Evolutionary conservation across 2,888 invertebrate genomes (phyloP).

Genomic region (Ligdia adustata): DNA sequence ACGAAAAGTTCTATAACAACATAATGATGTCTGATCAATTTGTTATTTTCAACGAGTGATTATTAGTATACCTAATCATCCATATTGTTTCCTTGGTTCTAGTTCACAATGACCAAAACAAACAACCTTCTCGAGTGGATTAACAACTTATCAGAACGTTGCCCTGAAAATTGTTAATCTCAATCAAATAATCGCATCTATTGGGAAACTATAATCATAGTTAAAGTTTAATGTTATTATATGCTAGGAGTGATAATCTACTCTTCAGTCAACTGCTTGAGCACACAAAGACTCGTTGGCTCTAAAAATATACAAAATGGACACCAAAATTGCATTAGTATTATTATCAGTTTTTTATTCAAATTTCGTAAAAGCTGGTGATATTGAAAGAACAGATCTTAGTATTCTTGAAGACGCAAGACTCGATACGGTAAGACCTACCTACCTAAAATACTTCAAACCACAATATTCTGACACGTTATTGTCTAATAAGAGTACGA

Average conservation of each 20-base stretch:
- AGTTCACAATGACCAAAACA: neutral
- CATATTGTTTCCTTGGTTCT: neutral
- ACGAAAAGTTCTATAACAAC: too few species aligned
- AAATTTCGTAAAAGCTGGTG: neutral
- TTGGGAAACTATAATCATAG: slow-evolving; percentile 42
- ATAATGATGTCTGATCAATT: too few species aligned
- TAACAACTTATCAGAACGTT: slow-evolving; percentile 12
- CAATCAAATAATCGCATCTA: slow-evolving; percentile 44
- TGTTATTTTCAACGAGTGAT: too few species aligned
- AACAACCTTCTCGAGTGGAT: slow-evolving; percentile 11
- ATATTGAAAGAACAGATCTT: slow-evolving; percentile 40
- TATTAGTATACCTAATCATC: too few species aligned
- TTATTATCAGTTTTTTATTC: slow-evolving; percentile 1
- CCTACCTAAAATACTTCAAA: too few species aligned
- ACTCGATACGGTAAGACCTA: slow-evolving; percentile 69
- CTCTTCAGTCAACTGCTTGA: slow-evolving; percentile 39
- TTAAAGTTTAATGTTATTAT: neutral
- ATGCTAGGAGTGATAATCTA: slow-evolving; percentile 22
- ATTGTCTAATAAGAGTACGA: too few species aligned
- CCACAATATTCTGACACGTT: too few species aligned
- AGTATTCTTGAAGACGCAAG: slow-evolving; percentile 65
- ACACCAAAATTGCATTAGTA: neutral
- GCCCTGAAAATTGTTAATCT: slow-evolving; percentile 41
- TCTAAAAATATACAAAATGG: slow-evolving; percentile 12
- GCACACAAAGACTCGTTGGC: slow-evolving; percentile 24